phyloP scores from a whole-genome alignment of 2,797 vertebrate species.

The Takifugu rubripes region DNA sequence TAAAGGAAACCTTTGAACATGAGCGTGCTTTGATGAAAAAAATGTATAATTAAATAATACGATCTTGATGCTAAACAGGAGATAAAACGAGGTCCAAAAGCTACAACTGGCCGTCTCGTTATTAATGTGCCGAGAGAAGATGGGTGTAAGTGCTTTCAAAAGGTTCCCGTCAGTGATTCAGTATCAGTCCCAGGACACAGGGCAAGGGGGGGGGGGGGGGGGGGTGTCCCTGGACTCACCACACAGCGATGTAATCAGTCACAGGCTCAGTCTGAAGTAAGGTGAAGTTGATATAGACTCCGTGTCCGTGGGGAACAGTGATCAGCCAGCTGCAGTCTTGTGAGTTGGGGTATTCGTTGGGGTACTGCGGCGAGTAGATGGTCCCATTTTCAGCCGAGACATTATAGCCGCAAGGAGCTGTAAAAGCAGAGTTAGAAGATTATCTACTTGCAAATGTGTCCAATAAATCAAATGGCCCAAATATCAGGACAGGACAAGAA shows the following conservation, averaged over 20 bases:
- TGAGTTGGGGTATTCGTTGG: constrained; percentile 95
- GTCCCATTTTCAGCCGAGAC: constrained; percentile 93
- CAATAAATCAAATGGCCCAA: constrained; percentile 10
- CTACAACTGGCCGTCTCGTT: constrained; percentile 12
- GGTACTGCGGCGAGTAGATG: constrained; percentile 97
- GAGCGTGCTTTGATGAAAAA: constrained; percentile 1
- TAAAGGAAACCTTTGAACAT: constrained; percentile 3
- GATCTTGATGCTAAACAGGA: background rate
- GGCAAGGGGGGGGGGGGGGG: constrained; percentile 7
- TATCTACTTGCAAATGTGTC: constrained; percentile 36
- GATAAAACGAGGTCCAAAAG: constrained; percentile 15
- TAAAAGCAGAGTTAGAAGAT: constrained; percentile 48
- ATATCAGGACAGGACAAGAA: constrained; percentile 8
- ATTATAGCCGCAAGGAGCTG: constrained; percentile 98
- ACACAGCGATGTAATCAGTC: constrained; percentile 98
- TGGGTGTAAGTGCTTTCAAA: constrained; percentile 26
- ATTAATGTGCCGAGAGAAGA: constrained; percentile 23
- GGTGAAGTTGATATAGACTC: constrained; percentile 98
- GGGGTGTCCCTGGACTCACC: constrained; percentile 74
- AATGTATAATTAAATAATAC: background rate
- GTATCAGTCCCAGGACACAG: constrained; percentile 35
- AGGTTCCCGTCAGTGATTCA: constrained; percentile 27
- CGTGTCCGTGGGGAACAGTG: constrained; percentile 89
- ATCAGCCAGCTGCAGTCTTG: constrained; percentile 95
- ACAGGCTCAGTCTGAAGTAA: constrained; percentile 95